Percentiles rank a stretch among this genome's conserved stretches.
These are phyloP conservation scores for Cyanoliseus patagonus DNA, from an alignment of 2,113 vertebrate species.

Conservation along the genomic window DNA sequence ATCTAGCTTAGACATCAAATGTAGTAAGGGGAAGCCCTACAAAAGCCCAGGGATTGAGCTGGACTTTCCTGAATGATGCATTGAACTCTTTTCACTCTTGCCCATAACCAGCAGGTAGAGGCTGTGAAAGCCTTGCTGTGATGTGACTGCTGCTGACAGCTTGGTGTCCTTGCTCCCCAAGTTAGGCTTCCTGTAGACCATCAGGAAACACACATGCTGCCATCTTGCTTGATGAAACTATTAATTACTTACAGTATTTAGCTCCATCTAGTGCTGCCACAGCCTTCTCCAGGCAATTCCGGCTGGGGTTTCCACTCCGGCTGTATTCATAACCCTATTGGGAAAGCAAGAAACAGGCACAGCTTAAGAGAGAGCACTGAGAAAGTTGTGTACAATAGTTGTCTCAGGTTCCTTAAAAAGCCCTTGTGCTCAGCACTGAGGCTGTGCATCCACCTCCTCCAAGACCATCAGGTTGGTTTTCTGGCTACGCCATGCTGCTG, in stretches of 20 bases:
- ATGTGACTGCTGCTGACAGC: not conserved
- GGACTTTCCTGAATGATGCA: fast-evolving
- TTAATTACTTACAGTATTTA: constrained; percentile 83
- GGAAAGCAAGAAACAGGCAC: not conserved
- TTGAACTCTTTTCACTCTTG: not conserved
- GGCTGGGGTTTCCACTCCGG: constrained; percentile 91
- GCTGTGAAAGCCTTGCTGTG: not conserved
- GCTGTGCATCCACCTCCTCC: not conserved
- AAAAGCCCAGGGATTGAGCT: not conserved
- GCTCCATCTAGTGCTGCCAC: constrained; percentile 89
- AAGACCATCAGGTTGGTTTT: not conserved
- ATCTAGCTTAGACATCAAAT: not conserved
- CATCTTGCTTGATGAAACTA: not conserved
- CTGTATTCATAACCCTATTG: constrained; percentile 88
- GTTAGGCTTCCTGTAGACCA: no score
- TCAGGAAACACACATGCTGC: not conserved
- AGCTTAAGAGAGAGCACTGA: not conserved
- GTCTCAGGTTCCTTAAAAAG: not conserved
- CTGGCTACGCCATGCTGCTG: not conserved
- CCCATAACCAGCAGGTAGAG: not conserved
- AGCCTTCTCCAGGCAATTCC: constrained; percentile 87
- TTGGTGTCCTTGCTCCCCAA: not conserved
- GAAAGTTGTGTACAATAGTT: not conserved
- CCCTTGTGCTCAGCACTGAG: not conserved
- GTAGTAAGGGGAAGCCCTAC: not conserved